Base-by-base conservation (phyloP, 2,113 vertebrate species). In the Peromyscus maniculatus region DNA sequence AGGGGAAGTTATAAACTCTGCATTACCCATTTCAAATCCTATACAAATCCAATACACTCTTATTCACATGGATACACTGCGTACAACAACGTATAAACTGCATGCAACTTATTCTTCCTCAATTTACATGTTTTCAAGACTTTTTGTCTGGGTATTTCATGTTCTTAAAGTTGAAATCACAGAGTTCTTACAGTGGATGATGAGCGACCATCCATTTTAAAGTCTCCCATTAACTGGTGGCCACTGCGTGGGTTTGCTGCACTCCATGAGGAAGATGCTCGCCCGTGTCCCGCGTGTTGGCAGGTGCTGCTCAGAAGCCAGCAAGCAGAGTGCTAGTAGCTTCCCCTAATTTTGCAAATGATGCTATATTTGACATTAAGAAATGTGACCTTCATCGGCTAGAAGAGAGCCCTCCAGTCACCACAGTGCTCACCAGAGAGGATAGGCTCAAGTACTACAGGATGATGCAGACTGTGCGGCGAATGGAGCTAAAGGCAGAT, bases 401-500 rank as follows among this genome's bases (percentile, higher is more conserved):
- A 98, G 99, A 99, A 13, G 99, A 99, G 15, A 99, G 98, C 31
- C 99, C 99, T 0, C 80, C 99, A n/a, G 98, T 98, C 74, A 97
- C 99, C 19, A 98, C 99, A 2, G 99, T 99, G 80, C 97, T 99
- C 98, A 99, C 99, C n/a, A 99, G 99, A 4, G 99, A 99, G 84
- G 99, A 99, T n/a, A 99, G 99, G 19, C 99, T 99, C 72, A 98
- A 99, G 43, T 99, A 99, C 97, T 99, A 99, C 97, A 99, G 99
- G 96, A 99, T 95, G 95, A 99, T 99, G 99, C 99, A 99, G 98
- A 99, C 97, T 1, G 99, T 99, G 57, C 99, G 99, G 22, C 99
- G 99, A 52, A 99, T 99, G 99, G 99, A 99, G 98, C 98, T 99
- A 84, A 99, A 99, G 97, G 99, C 99, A 28, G 99, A 99, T 97